phyloP scores from a whole-genome alignment of 2,113 vertebrate species.

The Chinchilla lanigera region DNA sequence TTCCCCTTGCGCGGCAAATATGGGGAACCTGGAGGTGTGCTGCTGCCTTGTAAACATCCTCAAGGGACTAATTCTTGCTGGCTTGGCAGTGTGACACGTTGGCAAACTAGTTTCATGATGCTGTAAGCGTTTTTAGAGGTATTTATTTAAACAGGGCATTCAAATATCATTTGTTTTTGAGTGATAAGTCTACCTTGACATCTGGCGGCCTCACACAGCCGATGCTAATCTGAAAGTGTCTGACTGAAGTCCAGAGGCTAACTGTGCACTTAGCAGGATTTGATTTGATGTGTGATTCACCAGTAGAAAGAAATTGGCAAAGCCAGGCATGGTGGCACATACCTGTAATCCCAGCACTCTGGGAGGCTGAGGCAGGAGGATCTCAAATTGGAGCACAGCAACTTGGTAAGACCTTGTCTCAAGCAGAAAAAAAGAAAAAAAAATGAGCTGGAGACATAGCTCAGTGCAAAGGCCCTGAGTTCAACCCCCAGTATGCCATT shows the following conservation, averaged over 20 bases:
- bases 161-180: conserved; percentile 16
- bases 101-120: background rate
- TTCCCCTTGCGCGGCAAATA: background rate
- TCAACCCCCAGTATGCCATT: background rate
- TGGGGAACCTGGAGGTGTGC: background rate
- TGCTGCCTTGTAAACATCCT: conserved; percentile 25
- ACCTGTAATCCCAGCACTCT: background rate
- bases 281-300: background rate
- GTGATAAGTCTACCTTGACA: background rate
- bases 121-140: conserved; percentile 21
- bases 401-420: background rate
- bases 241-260: conserved; percentile 57
- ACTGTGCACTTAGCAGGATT: background rate
- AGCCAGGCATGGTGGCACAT: background rate
- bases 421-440: background rate
- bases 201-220: background rate
- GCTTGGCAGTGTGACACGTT: background rate
- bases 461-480: background rate
- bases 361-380: background rate
- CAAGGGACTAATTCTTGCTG: background rate
- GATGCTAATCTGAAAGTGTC: background rate
- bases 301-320: background rate
- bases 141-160: background rate
- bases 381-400: background rate
- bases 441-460: background rate